A percentile compares a stretch with the other conserved stretches of the same genome.
These are phyloP conservation scores for Serilophus lunatus DNA, from an alignment of 2,113 vertebrate genomes.

Conservation along the genomic window DNA sequence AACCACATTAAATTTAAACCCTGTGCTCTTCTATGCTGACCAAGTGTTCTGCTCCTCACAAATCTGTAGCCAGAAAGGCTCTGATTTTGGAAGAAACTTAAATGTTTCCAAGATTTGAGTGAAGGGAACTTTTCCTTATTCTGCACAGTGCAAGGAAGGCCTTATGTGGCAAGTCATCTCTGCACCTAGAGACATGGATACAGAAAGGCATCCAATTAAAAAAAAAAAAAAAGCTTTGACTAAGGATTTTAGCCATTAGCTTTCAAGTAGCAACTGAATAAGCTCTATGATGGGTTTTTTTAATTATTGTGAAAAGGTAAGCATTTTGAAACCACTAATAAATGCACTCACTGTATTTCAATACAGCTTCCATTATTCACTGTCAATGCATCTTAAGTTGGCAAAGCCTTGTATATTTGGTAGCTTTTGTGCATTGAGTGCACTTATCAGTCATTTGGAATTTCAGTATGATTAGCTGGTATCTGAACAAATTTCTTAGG, in stretches of 20 bases:
- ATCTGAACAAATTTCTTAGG: background rate
- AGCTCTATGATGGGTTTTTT: background rate
- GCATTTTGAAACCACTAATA: background rate
- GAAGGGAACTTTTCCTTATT: background rate
- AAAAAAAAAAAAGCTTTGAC: background rate
- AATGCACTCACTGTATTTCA: slow-evolving; percentile 4
- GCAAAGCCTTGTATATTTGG: background rate
- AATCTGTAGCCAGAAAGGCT: background rate
- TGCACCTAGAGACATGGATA: background rate
- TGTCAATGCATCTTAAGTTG: background rate
- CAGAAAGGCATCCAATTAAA: background rate
- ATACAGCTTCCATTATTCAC: slow-evolving; percentile 1
- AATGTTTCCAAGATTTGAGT: background rate
- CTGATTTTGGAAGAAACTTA: background rate
- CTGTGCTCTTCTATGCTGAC: background rate
- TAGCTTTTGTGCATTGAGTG: background rate
- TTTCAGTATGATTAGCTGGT: background rate
- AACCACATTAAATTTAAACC: background rate
- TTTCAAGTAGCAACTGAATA: background rate
- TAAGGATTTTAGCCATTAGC: background rate
- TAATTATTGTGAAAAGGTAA: background rate
- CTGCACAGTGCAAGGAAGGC: accelerated
- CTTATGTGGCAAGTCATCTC: background rate
- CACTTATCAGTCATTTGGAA: background rate
- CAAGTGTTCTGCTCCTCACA: background rate